Evolutionary conservation across 1,140 invertebrate species (phyloP).

Genomic region (Sarcophaga peregrina): DNA sequence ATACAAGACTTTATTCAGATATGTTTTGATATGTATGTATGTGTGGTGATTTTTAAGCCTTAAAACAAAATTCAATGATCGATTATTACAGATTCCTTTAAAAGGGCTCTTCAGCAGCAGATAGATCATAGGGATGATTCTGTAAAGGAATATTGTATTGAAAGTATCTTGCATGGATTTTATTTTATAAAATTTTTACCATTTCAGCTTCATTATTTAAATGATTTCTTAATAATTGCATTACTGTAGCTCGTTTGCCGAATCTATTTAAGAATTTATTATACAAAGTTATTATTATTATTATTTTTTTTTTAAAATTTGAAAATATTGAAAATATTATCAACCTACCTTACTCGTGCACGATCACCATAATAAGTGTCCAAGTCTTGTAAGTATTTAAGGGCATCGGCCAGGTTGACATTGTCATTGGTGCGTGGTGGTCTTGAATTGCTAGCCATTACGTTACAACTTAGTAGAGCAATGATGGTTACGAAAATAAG

Average conservation of each 20-base stretch:
- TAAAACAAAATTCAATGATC: too few species aligned
- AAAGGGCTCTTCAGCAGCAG: constrained; percentile 44
- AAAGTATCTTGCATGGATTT: neutral
- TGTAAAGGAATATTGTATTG: neutral
- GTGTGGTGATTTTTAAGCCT: too few species aligned
- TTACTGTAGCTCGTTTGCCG: constrained; percentile 39
- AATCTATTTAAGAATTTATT: constrained; percentile 31
- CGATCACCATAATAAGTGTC: constrained; percentile 63
- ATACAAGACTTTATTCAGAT: neutral
- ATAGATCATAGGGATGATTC: constrained; percentile 34
- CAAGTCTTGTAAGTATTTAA: constrained; percentile 63
- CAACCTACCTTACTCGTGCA: constrained; percentile 53
- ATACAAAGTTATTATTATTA: neutral
- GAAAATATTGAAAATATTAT: neutral
- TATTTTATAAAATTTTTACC: constrained; percentile 20
- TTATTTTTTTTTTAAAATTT: neutral
- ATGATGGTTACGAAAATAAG: constrained; percentile 18
- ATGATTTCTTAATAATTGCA: constrained; percentile 40
- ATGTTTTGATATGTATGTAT: constrained; percentile 3
- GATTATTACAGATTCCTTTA: neutral
- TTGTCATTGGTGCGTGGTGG: constrained; percentile 63
- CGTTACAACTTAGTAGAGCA: constrained; percentile 49
- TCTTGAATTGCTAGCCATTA: constrained; percentile 56
- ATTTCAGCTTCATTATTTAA: constrained; percentile 38
- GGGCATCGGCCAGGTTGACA: constrained; percentile 61